Conservation (phyloP, 2,888 invertebrate species). For the Gibbula magus region DNA sequence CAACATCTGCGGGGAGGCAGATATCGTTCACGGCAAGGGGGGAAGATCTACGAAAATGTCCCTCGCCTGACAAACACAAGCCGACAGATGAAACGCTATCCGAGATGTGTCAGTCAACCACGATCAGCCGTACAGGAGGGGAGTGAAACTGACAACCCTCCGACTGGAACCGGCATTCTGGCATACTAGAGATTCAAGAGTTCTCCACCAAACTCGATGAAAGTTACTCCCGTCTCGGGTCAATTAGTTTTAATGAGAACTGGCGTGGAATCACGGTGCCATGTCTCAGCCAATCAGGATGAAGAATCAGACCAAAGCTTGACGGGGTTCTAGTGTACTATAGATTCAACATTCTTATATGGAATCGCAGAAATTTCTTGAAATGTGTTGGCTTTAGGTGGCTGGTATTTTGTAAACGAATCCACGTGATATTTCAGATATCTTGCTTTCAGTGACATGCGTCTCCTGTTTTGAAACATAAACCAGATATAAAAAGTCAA, state of each 20-base stretch:
- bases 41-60: conserved; percentile 10
- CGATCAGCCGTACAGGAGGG: background rate
- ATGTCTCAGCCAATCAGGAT: conserved; percentile 3
- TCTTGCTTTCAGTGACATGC: too few species aligned
- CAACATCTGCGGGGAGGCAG: conserved; percentile 2
- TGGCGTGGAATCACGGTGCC: background rate
- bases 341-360: background rate
- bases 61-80: conserved; percentile 16
- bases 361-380: conserved; percentile 1
- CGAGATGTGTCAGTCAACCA: conserved; percentile 9
- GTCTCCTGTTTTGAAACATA: too few species aligned
- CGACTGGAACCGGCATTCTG: background rate
- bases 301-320: background rate
- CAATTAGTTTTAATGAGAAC: conserved; percentile 18
- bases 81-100: conserved; percentile 18
- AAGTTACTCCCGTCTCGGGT: conserved; percentile 18
- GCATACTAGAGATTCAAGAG: conserved; percentile 5
- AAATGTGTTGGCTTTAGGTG: conserved; percentile 18
- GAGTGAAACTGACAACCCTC: conserved; percentile 2
- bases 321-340: background rate
- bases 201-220: conserved; percentile 13
- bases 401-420: conserved; percentile 13
- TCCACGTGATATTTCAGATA: conserved; percentile 3
- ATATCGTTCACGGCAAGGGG: background rate
- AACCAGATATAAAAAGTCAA: too few species aligned